A percentile compares a stretch with the other conserved stretches of the same genome.
phyloP scores from a whole-genome alignment of 1,140 invertebrate species.

The Brachionus paranguensis region DNA sequence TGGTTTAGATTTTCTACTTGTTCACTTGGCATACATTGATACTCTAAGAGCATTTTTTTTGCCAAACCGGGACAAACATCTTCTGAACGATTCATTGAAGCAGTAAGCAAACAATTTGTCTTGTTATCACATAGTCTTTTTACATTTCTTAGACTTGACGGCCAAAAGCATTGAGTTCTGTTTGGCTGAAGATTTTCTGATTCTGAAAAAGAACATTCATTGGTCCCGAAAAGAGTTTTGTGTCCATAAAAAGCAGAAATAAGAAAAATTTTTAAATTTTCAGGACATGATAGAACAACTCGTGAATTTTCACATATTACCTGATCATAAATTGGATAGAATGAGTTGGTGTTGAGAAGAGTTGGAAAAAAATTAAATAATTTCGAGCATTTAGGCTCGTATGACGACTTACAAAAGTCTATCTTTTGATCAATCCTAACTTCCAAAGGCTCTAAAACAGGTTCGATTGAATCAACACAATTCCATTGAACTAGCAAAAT shows the following conservation, averaged over 20 bases:
- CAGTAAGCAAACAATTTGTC: background rate
- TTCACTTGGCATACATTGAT: background rate
- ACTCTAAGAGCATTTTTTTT: conserved; percentile 6
- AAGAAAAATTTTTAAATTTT: background rate
- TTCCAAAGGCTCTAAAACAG: background rate
- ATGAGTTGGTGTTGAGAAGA: background rate
- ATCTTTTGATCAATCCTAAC: background rate
- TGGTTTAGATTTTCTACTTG: background rate
- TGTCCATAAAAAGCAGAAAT: conserved; percentile 22
- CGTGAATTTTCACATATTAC: background rate
- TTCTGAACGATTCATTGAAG: background rate
- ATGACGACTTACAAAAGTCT: background rate
- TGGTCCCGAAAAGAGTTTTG: background rate
- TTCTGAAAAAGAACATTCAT: background rate
- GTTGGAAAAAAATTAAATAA: background rate
- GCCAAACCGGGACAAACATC: background rate
- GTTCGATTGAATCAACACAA: background rate
- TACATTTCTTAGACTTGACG: background rate
- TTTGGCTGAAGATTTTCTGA: background rate
- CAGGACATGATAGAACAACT: conserved; percentile 18
- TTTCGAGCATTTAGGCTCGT: background rate
- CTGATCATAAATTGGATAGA: background rate
- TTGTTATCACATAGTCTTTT: background rate
- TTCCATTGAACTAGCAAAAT: conserved; percentile 31
- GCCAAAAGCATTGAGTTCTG: background rate